Percentiles rank a stretch among this genome's conserved stretches.
These are phyloP conservation scores for Ommatoiulus sabulosus DNA, from an alignment of 2,888 invertebrate genomes.

Conservation along the genomic window DNA sequence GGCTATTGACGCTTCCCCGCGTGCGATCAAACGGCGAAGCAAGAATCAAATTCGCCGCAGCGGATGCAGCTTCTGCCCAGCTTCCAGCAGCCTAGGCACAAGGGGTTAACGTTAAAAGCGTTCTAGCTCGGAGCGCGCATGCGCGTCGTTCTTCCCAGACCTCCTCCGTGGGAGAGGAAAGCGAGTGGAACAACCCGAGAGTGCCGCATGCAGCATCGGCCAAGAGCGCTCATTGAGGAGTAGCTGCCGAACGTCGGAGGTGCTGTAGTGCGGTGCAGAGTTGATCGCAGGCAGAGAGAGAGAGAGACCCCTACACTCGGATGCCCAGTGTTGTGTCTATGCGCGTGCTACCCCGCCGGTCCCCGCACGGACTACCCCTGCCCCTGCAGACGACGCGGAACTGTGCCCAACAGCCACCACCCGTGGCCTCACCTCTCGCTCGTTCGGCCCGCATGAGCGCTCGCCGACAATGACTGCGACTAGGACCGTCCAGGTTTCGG, in stretches of 20 bases:
- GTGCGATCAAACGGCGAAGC: too few relatives aligned
- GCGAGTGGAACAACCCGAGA: neutral
- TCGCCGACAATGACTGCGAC: constrained; percentile 37
- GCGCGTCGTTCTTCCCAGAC: neutral
- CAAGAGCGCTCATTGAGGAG: neutral
- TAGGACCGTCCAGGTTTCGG: constrained; percentile 42
- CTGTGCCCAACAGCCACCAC: neutral
- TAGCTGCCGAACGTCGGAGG: neutral
- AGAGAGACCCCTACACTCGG: neutral
- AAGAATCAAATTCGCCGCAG: too few relatives aligned
- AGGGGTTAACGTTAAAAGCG: neutral
- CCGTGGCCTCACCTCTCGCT: neutral
- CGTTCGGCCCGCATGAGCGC: neutral
- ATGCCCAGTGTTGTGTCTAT: constrained; percentile 13
- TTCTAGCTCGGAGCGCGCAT: neutral
- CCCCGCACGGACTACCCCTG: constrained; percentile 10
- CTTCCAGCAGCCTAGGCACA: too few relatives aligned
- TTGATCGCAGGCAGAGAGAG: neutral
- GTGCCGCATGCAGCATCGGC: constrained; percentile 37
- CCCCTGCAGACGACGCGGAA: neutral
- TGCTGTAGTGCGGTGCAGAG: neutral
- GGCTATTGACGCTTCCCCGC: too few relatives aligned
- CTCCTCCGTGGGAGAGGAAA: neutral
- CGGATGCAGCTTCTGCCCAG: too few relatives aligned
- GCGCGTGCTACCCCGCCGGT: neutral